Conservation (phyloP, 1,140 invertebrate genomes). For the Leptestheria dahalacensis region DNA sequence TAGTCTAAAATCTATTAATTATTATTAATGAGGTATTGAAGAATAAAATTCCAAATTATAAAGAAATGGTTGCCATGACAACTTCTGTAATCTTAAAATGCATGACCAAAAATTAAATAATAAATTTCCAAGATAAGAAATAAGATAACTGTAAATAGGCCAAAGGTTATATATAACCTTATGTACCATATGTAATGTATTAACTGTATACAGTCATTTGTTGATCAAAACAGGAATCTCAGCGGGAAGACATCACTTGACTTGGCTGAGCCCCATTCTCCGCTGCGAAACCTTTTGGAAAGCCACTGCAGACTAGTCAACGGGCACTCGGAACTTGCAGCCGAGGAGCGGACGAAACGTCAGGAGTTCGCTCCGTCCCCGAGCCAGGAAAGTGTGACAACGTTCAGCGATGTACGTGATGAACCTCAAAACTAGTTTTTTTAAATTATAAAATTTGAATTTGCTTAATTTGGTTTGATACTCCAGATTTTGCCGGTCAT, state of each 20-base stretch:
- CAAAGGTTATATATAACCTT: too few relatives aligned
- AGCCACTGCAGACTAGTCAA: not conserved
- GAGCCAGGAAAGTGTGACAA: slow-evolving; percentile 5
- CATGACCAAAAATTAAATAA: too few relatives aligned
- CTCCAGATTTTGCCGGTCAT: slow-evolving; percentile 8
- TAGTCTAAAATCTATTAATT: not conserved
- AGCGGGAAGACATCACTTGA: slow-evolving; percentile 5
- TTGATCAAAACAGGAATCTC: not conserved
- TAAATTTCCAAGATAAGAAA: too few relatives aligned
- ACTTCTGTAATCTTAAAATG: too few relatives aligned
- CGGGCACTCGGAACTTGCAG: not conserved
- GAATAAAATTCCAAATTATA: too few relatives aligned
- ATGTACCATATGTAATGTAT: not conserved
- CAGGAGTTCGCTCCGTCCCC: slow-evolving; percentile 2
- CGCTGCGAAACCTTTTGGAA: not conserved
- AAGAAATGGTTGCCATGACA: too few relatives aligned
- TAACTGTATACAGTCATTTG: not conserved
- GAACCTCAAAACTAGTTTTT: not conserved
- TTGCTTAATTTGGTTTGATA: slow-evolving; percentile 1
- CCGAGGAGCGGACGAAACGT: not conserved
- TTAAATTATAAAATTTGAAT: not conserved
- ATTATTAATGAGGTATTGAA: too few relatives aligned
- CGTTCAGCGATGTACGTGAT: slow-evolving; percentile 1
- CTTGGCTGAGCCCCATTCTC: not conserved
- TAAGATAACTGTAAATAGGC: too few relatives aligned